phyloP scores from a whole-genome alignment of 2,113 vertebrate species.

The Cynoglossus semilaevis region DNA sequence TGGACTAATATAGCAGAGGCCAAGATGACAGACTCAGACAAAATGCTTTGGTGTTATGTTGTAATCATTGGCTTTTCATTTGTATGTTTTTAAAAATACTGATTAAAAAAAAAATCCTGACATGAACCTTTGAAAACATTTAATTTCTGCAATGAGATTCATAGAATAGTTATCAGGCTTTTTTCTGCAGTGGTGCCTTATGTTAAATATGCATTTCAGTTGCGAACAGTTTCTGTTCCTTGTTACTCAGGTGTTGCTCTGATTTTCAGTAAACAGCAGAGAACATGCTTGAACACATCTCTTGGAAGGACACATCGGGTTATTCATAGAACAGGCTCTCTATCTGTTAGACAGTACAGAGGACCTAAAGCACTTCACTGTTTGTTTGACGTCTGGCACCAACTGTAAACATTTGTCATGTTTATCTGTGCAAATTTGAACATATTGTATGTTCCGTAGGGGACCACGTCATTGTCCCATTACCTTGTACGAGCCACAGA shows the following conservation, averaged over 20 bases:
- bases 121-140: no score
- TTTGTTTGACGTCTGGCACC: constrained; percentile 1
- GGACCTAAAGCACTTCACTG: constrained; percentile 8
- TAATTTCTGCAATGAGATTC: no score
- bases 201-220: constrained; percentile 5
- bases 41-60: no score
- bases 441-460: constrained; percentile 9
- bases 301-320: constrained; percentile 13
- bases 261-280: constrained; percentile 36
- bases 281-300: constrained; percentile 29
- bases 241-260: neutral
- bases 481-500: constrained; percentile 18
- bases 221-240: constrained; percentile 2
- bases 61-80: neutral
- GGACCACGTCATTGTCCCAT: constrained; percentile 6
- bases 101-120: no score
- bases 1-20: neutral
- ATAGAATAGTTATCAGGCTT: neutral
- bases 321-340: constrained; percentile 1
- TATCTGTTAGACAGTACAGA: constrained; percentile 29
- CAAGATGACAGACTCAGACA: neutral
- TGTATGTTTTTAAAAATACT: no score
- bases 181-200: neutral
- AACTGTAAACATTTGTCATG: constrained; percentile 38
- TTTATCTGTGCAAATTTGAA: constrained; percentile 24